Conservation (phyloP, 92 coral and sea anemone species). For the Heteractis magnifica region DNA sequence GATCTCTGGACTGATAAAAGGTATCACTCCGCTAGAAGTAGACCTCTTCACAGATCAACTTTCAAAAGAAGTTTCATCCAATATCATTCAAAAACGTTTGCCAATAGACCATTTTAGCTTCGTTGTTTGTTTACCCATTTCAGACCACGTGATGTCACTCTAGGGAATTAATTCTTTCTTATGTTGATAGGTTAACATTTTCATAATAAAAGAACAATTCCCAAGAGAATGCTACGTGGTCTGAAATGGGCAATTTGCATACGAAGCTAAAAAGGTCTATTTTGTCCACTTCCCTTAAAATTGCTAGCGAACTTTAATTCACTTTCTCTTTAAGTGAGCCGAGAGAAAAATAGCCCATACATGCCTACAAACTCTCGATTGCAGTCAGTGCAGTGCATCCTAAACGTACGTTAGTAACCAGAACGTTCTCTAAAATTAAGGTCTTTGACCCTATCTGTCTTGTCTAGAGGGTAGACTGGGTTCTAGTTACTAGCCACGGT, state of each 20-base stretch:
- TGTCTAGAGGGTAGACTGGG: background rate
- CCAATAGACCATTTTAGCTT: too few relatives aligned
- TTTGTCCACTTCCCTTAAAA: background rate
- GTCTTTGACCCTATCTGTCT: too few relatives aligned
- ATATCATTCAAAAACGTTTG: too few relatives aligned
- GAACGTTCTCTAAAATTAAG: background rate
- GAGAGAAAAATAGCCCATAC: constrained; percentile 1
- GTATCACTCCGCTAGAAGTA: too few relatives aligned
- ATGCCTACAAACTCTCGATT: constrained; percentile 26
- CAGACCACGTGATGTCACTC: too few relatives aligned
- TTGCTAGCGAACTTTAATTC: background rate
- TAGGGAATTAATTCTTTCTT: too few relatives aligned
- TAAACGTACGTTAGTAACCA: background rate
- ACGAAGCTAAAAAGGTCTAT: background rate
- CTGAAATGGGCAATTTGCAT: too few relatives aligned
- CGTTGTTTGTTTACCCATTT: background rate
- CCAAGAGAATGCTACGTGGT: too few relatives aligned
- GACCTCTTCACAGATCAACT: too few relatives aligned
- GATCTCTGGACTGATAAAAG: background rate
- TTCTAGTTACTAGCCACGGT: background rate
- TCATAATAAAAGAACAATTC: too few relatives aligned
- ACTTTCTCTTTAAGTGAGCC: background rate
- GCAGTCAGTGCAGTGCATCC: constrained; percentile 23
- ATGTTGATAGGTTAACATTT: too few relatives aligned
- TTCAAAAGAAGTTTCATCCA: too few relatives aligned